phyloP scores from a whole-genome alignment of 2,113 vertebrate species.

The Phrynosoma platyrhinos region DNA sequence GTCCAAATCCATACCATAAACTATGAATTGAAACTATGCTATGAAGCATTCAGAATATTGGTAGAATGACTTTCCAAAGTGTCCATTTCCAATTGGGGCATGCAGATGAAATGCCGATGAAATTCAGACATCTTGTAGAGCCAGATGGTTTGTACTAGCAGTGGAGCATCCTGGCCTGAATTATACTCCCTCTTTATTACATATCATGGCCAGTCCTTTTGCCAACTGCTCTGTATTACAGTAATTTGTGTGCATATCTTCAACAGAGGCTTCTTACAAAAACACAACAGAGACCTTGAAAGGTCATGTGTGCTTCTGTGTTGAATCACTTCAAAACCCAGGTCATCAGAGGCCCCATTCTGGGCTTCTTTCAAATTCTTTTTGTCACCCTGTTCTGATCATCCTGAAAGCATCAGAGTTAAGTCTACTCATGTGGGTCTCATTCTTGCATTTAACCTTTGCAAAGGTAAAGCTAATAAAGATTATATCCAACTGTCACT shows the following conservation, averaged over 20 bases:
- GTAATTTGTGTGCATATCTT: constrained; percentile 67
- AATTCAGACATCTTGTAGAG: constrained; percentile 52
- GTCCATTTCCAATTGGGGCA: constrained; percentile 54
- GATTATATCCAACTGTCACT: constrained; percentile 66
- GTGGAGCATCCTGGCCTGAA: constrained; percentile 58
- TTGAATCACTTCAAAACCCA: constrained; percentile 54
- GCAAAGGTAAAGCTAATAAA: constrained; percentile 67
- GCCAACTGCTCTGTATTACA: constrained; percentile 71
- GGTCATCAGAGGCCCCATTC: constrained; percentile 49
- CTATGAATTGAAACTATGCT: too few relatives aligned
- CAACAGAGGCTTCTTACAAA: constrained; percentile 65
- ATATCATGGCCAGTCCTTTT: constrained; percentile 54
- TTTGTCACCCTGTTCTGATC: constrained; percentile 58
- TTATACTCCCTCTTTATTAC: constrained; percentile 49
- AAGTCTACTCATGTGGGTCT: constrained; percentile 62
- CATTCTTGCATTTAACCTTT: constrained; percentile 68
- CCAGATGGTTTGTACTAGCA: constrained; percentile 58
- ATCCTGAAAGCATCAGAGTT: constrained; percentile 54
- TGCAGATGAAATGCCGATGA: constrained; percentile 46
- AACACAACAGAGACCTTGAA: constrained; percentile 63
- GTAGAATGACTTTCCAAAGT: constrained; percentile 46
- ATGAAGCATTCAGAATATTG: constrained; percentile 50
- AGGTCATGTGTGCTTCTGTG: constrained; percentile 60
- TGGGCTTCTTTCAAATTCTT: constrained; percentile 51
- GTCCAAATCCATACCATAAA: constrained; percentile 22